Conservation (phyloP, 2,888 invertebrate genomes). For the Synergus japonicus region DNA sequence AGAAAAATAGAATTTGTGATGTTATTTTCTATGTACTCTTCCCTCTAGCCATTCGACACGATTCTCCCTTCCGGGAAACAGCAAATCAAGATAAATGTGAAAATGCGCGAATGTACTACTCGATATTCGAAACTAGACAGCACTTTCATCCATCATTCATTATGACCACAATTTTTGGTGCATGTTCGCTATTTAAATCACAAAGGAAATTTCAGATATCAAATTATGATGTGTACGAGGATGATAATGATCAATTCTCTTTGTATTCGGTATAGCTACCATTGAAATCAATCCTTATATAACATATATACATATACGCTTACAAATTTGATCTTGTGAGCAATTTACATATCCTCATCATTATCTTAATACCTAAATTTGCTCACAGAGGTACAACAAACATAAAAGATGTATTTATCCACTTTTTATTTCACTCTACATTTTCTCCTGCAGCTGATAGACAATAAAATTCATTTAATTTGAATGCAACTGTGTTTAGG, state of each 20-base stretch:
- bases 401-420: no score
- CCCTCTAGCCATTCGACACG: neutral
- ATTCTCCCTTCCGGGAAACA: slow-evolving; percentile 2
- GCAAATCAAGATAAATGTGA: neutral
- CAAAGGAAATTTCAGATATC: neutral
- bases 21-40: neutral
- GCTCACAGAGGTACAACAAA: no score
- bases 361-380: no score
- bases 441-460: no score
- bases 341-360: no score
- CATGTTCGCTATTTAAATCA: neutral
- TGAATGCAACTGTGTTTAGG: no score
- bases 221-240: neutral
- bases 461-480: no score
- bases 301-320: no score
- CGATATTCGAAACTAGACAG: neutral
- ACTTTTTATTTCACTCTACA: no score
- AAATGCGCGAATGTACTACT: neutral
- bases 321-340: no score
- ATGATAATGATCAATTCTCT: neutral
- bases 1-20: neutral
- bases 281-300: no score
- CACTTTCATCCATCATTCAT: neutral
- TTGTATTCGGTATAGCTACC: no score
- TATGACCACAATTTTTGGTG: neutral